Conservation (phyloP, 2,797 vertebrate genomes). For the Coluber constrictor region DNA sequence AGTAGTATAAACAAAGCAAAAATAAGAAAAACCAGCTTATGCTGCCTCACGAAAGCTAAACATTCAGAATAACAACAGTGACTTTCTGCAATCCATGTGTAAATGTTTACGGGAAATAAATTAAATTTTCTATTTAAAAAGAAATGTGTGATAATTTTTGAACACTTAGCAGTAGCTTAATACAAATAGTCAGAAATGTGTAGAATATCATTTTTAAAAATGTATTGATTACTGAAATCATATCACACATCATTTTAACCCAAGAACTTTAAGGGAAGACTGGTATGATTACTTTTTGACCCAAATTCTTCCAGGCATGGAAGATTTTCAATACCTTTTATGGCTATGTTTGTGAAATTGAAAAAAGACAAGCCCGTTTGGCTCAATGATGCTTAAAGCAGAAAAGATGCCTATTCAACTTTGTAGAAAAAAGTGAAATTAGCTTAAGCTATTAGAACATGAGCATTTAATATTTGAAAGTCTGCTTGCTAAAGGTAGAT, state of each 20-base stretch:
- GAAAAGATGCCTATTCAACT: background rate
- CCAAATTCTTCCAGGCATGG: background rate
- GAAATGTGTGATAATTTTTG: background rate
- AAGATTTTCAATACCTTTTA: background rate
- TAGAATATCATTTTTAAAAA: fast-evolving
- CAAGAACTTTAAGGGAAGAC: background rate
- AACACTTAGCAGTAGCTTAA: background rate
- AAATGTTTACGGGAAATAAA: background rate
- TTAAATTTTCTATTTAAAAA: background rate
- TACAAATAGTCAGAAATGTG: background rate
- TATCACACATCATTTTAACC: background rate
- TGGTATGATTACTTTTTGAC: background rate
- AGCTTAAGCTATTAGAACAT: background rate
- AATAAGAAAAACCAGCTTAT: background rate
- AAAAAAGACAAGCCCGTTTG: background rate
- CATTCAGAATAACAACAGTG: constrained; percentile 8
- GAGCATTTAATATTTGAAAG: background rate
- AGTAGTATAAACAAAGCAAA: background rate
- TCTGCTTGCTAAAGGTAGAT: background rate
- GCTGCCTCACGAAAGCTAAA: background rate
- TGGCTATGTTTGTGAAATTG: background rate
- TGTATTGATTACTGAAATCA: background rate
- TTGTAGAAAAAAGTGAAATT: background rate
- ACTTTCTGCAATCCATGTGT: constrained; percentile 1
- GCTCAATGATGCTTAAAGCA: background rate